Conservation (phyloP, 2,113 vertebrate genomes). For the Ciconia maguari region DNA sequence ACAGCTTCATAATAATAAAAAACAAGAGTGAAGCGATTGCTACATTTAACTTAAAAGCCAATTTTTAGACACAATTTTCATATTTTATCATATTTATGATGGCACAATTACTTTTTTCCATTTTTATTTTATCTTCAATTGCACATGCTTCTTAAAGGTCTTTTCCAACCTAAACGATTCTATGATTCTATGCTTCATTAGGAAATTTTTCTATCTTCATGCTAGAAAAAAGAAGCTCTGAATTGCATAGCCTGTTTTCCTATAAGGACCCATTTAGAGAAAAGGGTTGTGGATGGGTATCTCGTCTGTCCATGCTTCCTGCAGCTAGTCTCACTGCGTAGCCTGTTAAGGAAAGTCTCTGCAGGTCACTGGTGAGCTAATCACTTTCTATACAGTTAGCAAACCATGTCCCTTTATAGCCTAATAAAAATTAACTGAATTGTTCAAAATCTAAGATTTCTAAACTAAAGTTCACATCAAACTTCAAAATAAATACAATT, state of each 20-base stretch:
- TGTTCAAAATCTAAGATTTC: background rate
- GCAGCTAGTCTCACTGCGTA: background rate
- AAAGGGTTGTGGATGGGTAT: background rate
- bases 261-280: background rate
- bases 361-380: background rate
- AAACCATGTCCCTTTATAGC: background rate
- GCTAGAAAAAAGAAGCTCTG: background rate
- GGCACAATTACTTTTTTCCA: background rate
- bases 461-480: background rate
- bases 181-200: too few species aligned
- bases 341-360: background rate
- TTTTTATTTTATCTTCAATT: background rate
- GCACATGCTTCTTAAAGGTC: background rate
- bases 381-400: background rate
- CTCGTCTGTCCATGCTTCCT: background rate
- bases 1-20: background rate
- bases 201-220: too few species aligned
- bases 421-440: background rate
- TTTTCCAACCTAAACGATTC: too few species aligned
- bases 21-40: background rate
- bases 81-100: background rate
- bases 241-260: background rate
- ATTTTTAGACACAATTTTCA: background rate
- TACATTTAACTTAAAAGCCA: background rate
- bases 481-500: conserved; percentile 55